Percentiles rank a stretch among this genome's conserved stretches.
Evolutionary conservation across 1,140 invertebrate species (phyloP).

Genomic region (Pectinophora gossypiella): DNA sequence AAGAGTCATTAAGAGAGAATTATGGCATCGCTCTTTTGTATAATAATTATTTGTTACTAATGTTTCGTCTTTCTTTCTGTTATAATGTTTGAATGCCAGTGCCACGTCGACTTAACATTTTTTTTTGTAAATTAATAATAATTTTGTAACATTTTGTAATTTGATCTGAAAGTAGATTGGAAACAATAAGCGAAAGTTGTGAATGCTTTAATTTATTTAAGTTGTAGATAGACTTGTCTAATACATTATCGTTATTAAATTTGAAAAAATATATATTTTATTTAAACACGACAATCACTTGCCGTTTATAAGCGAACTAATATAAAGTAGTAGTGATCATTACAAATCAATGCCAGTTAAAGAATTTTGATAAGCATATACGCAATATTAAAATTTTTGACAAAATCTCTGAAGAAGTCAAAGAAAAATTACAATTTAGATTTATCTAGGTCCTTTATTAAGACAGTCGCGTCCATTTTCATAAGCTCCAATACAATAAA

Average conservation of each 20-base stretch:
- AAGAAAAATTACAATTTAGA: conserved; percentile 6
- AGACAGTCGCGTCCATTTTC: conserved; percentile 17
- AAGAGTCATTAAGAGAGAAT: too few relatives aligned
- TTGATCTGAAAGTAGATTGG: neutral
- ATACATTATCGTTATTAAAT: conserved; percentile 12
- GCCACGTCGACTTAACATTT: conserved; percentile 1
- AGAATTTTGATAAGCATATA: too few relatives aligned
- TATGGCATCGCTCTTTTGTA: too few relatives aligned
- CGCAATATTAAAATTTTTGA: too few relatives aligned
- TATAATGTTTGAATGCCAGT: neutral
- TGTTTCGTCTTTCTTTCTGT: too few relatives aligned
- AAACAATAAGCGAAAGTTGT: conserved; percentile 7
- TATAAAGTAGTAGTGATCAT: too few relatives aligned
- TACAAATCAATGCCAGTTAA: too few relatives aligned
- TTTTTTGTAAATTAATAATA: conserved; percentile 11
- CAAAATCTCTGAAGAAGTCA: too few relatives aligned
- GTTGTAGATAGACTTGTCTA: conserved; percentile 21
- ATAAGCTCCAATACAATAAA: conserved; percentile 17
- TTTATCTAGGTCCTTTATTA: conserved; percentile 6
- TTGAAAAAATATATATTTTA: too few relatives aligned
- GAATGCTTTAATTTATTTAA: conserved; percentile 44
- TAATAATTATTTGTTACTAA: too few relatives aligned
- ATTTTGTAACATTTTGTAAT: conserved; percentile 1
- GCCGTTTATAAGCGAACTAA: too few relatives aligned
- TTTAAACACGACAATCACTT: too few relatives aligned